phyloP scores from a whole-genome alignment of 2,797 vertebrate species.

The Jordanella pulchra region DNA sequence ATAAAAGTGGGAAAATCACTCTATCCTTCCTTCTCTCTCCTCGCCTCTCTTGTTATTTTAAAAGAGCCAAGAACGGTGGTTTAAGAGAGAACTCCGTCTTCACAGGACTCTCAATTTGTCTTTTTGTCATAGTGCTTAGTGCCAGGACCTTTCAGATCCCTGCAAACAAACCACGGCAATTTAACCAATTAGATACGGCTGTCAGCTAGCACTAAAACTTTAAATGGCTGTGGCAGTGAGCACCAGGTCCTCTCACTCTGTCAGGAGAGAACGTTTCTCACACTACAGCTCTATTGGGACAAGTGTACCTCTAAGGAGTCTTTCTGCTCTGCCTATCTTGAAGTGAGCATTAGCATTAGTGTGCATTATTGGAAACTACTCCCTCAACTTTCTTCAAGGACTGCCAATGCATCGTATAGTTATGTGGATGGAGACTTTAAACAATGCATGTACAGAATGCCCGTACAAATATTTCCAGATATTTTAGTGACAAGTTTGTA shows the following conservation, averaged over 20 bases:
- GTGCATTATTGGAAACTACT: slow-evolving; percentile 63
- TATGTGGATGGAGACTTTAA: slow-evolving; percentile 74
- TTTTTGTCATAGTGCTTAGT: slow-evolving; percentile 60
- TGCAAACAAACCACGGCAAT: slow-evolving; percentile 63
- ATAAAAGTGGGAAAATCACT: slow-evolving; percentile 70
- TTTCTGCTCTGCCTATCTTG: slow-evolving; percentile 46
- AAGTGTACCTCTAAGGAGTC: slow-evolving; percentile 51
- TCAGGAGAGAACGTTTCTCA: slow-evolving; percentile 57
- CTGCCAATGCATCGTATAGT: slow-evolving; percentile 70
- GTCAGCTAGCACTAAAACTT: slow-evolving; percentile 48
- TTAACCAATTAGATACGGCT: slow-evolving; percentile 75
- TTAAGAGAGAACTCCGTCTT: slow-evolving; percentile 52
- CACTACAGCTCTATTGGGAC: slow-evolving; percentile 50
- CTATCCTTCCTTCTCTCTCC: slow-evolving; percentile 44
- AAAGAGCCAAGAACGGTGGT: slow-evolving; percentile 21
- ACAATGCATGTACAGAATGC: slow-evolving; percentile 42
- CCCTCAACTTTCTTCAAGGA: slow-evolving; percentile 45
- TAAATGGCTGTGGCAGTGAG: slow-evolving; percentile 36
- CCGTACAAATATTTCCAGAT: slow-evolving; percentile 13
- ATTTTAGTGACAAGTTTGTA: slow-evolving; percentile 43
- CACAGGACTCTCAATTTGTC: slow-evolving; percentile 56
- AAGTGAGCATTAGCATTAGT: slow-evolving; percentile 34
- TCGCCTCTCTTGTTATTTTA: slow-evolving; percentile 41
- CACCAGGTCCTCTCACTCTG: slow-evolving; percentile 29
- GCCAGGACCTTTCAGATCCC: slow-evolving; percentile 30